A percentile compares a stretch with the other conserved stretches of the same genome.
Conservation (phyloP, 2,797 vertebrate species). For the Spheniscus humboldti region DNA sequence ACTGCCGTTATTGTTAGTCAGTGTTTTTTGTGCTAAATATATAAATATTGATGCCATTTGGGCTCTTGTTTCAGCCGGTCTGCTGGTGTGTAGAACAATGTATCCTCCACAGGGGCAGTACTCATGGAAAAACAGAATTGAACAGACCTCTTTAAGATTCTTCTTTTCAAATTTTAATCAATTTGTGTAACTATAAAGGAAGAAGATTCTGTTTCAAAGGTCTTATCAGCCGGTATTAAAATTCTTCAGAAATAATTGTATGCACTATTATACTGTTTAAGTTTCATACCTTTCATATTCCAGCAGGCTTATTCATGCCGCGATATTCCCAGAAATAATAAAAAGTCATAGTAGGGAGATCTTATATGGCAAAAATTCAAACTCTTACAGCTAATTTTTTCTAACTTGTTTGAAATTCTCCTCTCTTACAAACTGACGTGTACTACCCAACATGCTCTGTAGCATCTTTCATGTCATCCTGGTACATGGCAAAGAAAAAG, state of each 20-base stretch:
- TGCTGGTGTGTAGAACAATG: background rate
- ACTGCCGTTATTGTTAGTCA: accelerated
- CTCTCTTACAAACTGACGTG: background rate
- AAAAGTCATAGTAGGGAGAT: background rate
- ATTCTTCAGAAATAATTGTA: background rate
- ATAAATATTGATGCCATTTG: background rate
- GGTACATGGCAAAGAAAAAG: background rate
- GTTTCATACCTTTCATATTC: background rate
- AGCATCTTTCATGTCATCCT: background rate
- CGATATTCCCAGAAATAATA: background rate
- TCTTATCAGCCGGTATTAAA: background rate
- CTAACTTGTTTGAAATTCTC: background rate
- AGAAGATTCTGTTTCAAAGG: background rate
- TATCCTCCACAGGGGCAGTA: background rate
- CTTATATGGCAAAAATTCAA: background rate
- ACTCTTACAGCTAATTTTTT: background rate
- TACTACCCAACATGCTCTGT: background rate
- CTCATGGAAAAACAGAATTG: background rate
- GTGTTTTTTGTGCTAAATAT: accelerated
- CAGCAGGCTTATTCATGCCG: background rate
- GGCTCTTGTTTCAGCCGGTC: background rate
- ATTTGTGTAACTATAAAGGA: background rate
- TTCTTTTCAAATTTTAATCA: background rate
- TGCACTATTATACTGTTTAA: background rate
- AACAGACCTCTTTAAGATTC: background rate